Base-by-base conservation (phyloP, 2,888 invertebrate species). In the Furcula furcula region DNA sequence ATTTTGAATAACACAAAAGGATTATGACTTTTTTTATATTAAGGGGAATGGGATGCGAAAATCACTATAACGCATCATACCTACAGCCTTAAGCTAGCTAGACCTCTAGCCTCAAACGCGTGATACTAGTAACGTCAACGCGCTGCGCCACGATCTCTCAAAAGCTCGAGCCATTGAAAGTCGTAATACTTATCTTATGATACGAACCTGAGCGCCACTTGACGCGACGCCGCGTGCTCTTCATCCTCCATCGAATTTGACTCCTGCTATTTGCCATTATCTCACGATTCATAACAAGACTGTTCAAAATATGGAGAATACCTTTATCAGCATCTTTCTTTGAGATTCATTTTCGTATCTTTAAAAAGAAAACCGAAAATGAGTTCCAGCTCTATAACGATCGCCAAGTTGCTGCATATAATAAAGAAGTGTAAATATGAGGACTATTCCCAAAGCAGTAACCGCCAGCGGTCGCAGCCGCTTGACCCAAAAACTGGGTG, bases 401-500 rank as follows among this genome's bases (percentile, higher is more conserved):
- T n/a, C n/a, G n/a, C n/a, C 7, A 7, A 7, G 7, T 2, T 20
- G 7, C 20, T 55, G 50, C 54, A 55, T 46, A 28, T 56, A 56
- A 65, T 71, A 66, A 71, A 72, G 67, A 65, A 46, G 47, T 62
- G 58, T 52, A 53, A 66, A 65, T 54, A 59, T 61, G 60, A 51
- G 47, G 57, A 55, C 50, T 55, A 57, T 57, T 48, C 49, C 49
- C 46, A 53, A 63, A 55, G 67, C 63, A 65, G 66, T 64, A 60
- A 58, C 36, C 18, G 34, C 39, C 61, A 55, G 55, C 58, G 65
- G 71, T 68, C 66, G 59, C 71, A 68, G 50, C 60, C 69, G 77
- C 85, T 86, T 85, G 86, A 86, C 86, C 86, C 78, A 85, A 72
- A 81, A 82, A 81, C 70, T 54, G 46, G 52, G 40, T 68, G 58